Evolutionary conservation across 2,113 vertebrate species (phyloP).

Genomic region (Aleadryas rufinucha): DNA sequence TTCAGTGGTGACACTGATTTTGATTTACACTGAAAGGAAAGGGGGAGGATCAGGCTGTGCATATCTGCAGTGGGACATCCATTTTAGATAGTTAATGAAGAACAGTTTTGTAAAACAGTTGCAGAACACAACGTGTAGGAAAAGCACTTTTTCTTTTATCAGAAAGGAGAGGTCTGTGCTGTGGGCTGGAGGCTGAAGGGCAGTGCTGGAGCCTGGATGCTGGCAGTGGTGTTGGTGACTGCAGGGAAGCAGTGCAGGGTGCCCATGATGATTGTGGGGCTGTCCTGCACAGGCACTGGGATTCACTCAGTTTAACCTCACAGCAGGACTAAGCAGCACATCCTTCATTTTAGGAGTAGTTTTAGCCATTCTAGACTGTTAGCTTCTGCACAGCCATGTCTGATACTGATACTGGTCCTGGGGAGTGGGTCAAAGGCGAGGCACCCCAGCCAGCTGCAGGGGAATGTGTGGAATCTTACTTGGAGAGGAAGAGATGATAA

Average conservation of each 20-base stretch:
- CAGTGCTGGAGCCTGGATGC: background rate
- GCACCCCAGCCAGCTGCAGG: background rate
- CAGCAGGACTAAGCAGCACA: background rate
- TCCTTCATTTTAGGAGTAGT: background rate
- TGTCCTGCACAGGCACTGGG: background rate
- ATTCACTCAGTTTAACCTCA: background rate
- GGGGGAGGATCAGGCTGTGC: background rate
- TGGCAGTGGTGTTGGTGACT: background rate
- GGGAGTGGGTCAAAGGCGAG: background rate
- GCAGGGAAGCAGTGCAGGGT: background rate
- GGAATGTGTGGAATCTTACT: background rate
- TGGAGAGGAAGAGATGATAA: background rate
- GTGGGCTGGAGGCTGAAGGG: background rate
- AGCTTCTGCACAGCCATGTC: background rate
- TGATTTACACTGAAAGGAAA: background rate
- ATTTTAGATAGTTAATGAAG: background rate
- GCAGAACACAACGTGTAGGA: background rate
- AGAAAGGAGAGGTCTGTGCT: background rate
- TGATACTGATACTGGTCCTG: background rate
- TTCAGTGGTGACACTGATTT: background rate
- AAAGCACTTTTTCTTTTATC: background rate
- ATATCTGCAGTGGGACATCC: background rate
- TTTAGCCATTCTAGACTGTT: background rate
- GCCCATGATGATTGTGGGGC: rapidly evolving
- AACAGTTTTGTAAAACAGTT: background rate